Base-by-base conservation (phyloP, 2,888 invertebrate species). In the Ophion slaviceki region DNA sequence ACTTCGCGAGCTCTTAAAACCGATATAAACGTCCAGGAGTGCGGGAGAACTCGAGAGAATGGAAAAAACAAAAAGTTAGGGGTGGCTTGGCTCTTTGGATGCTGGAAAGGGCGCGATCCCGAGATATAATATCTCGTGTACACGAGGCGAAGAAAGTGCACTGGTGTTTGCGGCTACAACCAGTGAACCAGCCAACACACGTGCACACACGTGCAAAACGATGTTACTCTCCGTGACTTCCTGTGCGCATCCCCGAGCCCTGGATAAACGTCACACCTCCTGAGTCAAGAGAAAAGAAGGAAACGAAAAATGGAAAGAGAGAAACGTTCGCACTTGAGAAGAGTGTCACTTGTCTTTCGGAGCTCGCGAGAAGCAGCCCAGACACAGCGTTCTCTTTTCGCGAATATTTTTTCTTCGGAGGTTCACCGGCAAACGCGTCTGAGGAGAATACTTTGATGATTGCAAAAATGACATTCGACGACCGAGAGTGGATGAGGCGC, bases 331-430 rank as follows among this genome's bases (percentile, higher is more conserved):
- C 87, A 90, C 90, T 90, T 82, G 89, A 91, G 90, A 88, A 89
- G 89, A 93, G 92, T 91, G 93, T 91, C 92, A 91, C 93, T 93
- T 91, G 92, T 92, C 91, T 90, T 90, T 87, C 45, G 87, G 78
- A 86, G 90, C 86, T 88, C 87, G 83, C 84, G 87, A 81, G 90
- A 87, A 20, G 24, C 82, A 91, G 89, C 89, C 90, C 86, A 67
- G 78, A 75, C 68, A 53, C 59, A 24, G 62, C 79, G 57, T 79
- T 68, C 66, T 24, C 59, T 53, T 40, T 45, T 20, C 32, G 57
- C 28, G 66, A 64, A 66, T 77, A 75, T 79, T 80, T 20, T 70
- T 66, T 57, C 17, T 24, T 57, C 61, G 59, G 40, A n/a, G 36
- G 28, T 75, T 82, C 11, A 53, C 17, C 53, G 5, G 14, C 53